phyloP scores from a whole-genome alignment of 2,113 vertebrate genomes.

The Verasper variegatus region DNA sequence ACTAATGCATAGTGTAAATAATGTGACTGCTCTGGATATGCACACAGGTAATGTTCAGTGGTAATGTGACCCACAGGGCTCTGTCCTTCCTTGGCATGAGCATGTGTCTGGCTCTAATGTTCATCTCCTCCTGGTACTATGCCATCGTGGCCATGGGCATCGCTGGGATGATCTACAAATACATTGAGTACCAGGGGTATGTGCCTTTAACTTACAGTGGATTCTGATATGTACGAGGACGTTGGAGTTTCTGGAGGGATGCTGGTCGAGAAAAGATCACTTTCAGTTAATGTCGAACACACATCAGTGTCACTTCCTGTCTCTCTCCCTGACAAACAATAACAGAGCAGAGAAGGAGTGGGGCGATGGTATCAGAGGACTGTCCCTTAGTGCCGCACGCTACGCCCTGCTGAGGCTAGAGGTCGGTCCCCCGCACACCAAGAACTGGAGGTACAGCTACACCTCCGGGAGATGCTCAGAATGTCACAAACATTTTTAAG shows the following conservation, averaged over 20 bases:
- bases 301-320: background rate
- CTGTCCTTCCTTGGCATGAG: slow-evolving; percentile 98
- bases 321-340: slow-evolving; percentile 2
- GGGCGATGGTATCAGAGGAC: slow-evolving; percentile 96
- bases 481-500: background rate
- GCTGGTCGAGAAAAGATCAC: background rate
- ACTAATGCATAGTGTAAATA: background rate
- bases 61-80: slow-evolving; percentile 79
- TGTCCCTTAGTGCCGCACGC: slow-evolving; percentile 95
- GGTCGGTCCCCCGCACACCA: slow-evolving; percentile 96
- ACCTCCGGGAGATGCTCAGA: background rate
- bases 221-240: background rate
- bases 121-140: slow-evolving; percentile 99
- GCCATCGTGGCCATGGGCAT: slow-evolving; percentile 97
- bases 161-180: slow-evolving; percentile 99
- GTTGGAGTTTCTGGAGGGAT: background rate
- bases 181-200: slow-evolving; percentile 98
- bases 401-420: slow-evolving; percentile 93
- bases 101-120: slow-evolving; percentile 97
- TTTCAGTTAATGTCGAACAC: background rate
- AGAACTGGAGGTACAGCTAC: slow-evolving; percentile 93
- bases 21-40: background rate
- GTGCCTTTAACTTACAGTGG: slow-evolving; percentile 55
- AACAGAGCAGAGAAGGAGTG: slow-evolving; percentile 95
- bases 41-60: background rate